phyloP scores from a whole-genome alignment of 1,140 invertebrate genomes.

The Microplitis demolitor region DNA sequence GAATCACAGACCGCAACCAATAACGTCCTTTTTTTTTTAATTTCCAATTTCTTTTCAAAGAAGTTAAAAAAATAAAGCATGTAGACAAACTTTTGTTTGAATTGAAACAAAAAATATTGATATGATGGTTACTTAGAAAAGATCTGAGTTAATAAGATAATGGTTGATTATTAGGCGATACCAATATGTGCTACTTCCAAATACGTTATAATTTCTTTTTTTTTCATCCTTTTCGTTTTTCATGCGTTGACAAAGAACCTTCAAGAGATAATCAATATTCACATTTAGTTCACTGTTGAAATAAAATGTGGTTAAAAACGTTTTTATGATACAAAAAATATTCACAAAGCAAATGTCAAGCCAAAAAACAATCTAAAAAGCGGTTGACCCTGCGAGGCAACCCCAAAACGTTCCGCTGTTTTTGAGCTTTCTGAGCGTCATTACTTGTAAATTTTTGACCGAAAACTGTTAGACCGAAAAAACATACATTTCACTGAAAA shows the following conservation, averaged over 20 bases:
- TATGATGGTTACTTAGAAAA: slow-evolving; percentile 11
- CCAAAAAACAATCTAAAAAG: neutral
- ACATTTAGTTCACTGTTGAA: neutral
- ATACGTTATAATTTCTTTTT: neutral
- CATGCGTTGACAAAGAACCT: neutral
- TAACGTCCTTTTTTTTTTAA: neutral
- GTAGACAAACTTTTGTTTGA: too few relatives aligned
- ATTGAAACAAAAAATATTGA: neutral
- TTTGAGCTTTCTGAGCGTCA: too few relatives aligned
- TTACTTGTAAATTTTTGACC: too few relatives aligned
- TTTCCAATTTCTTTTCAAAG: too few relatives aligned
- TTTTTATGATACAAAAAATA: neutral
- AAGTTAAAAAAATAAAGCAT: neutral
- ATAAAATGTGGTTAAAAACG: neutral
- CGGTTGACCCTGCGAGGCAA: too few relatives aligned
- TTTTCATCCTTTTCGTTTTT: neutral
- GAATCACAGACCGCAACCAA: too few relatives aligned
- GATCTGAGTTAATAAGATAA: too few relatives aligned
- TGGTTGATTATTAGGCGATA: slow-evolving; percentile 21
- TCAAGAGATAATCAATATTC: slow-evolving; percentile 12
- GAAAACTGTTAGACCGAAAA: too few relatives aligned
- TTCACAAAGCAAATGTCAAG: neutral
- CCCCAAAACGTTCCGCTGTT: too few relatives aligned
- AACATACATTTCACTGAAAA: too few relatives aligned
- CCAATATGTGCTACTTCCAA: neutral